Evolutionary conservation across 2,113 vertebrate genomes (phyloP), one percentile per base, ranked within the genome.

Genomic region (Hemichromis elongatus): DNA sequence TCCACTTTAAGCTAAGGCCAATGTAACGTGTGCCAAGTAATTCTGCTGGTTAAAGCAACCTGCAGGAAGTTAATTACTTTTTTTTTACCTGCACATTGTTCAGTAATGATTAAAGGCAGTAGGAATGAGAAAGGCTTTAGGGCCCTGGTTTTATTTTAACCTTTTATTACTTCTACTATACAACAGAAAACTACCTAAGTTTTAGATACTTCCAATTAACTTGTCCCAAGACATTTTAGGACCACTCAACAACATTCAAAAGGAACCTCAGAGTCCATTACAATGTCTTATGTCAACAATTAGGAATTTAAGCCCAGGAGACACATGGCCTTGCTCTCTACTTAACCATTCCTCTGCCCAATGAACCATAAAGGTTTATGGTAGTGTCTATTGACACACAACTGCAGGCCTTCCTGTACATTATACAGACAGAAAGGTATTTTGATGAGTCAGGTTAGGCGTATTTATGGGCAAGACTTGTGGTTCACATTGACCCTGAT

Each of bases 261-360:
- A 63, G 61, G 61, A 84, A 86, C 52, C 66, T 92, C 90, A 87
- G 24, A 42, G 78, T 80, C 82, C 82, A 81, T 92, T 89, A 85
- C 66, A 50, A 16, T 55, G 88, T 80, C 54, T 35, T 90, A 85
- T 90, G 94, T 95, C 92, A 93, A 92, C 90, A 83, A 85, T 83
- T 90, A 77, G 90, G 88, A 91, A 90, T 86, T 90, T 24, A 83
- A 81, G 80, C 78, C 90, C 63, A 4, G 83, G 84, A 92, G 86
- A 92, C 88, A 82, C 26, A n/a, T 35, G 28, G 47, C 61, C 77
- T 73, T 85, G 37, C 54, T 70, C 63, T 89, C 66, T 12, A 11
- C 89, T 83, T 63, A 80, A 86, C 77, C 84, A 28, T 59, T 52
- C 70, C 73, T 80, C 40, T 26, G 54, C 26, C 61, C 53, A 45